phyloP scores from a whole-genome alignment of 2,797 vertebrate genomes.

The Gallinago nigripennis region DNA sequence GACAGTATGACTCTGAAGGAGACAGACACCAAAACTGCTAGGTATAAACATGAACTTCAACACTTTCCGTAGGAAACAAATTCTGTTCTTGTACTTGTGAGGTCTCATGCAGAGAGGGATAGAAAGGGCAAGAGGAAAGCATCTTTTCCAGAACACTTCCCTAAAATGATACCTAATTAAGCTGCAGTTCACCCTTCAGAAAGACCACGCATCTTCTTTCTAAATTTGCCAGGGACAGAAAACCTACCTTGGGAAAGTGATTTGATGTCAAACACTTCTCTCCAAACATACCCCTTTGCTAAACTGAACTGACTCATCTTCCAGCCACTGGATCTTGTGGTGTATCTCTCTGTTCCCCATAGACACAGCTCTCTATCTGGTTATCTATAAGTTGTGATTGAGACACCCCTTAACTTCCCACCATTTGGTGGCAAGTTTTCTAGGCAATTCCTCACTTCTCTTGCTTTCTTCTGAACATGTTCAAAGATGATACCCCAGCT shows the following conservation, averaged over 20 bases:
- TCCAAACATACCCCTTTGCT: background rate
- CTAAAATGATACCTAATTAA: background rate
- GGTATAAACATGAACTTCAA: background rate
- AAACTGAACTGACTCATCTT: background rate
- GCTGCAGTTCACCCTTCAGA: background rate
- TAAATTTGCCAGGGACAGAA: background rate
- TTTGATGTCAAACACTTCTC: background rate
- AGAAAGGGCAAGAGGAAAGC: background rate
- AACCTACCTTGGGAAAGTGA: background rate
- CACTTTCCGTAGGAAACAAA: background rate
- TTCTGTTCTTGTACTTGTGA: background rate
- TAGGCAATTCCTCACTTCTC: background rate
- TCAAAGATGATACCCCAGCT: background rate
- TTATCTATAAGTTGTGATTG: accelerated
- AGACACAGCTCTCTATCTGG: background rate
- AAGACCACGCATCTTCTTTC: background rate
- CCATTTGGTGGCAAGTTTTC: background rate
- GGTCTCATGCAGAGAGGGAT: background rate
- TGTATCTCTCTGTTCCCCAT: background rate
- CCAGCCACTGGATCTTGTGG: background rate
- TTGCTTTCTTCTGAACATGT: background rate
- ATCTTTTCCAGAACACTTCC: background rate
- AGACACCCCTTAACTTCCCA: background rate
- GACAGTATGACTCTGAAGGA: background rate
- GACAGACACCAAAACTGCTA: background rate